Evolutionary conservation across 2,113 vertebrate species (phyloP).

Genomic region (Channa argus): DNA sequence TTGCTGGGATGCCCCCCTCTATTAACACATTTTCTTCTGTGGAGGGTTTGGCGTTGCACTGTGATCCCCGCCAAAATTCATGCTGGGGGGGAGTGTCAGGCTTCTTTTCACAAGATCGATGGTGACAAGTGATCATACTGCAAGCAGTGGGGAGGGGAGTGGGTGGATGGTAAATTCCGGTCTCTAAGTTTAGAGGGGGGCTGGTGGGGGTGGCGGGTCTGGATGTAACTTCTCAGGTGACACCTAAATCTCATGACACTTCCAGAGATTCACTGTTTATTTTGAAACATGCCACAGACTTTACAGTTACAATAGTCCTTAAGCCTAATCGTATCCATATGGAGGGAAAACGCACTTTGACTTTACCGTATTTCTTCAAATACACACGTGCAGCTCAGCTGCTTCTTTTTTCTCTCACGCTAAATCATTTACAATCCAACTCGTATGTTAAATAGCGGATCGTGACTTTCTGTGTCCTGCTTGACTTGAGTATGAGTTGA

Average conservation of each 20-base stretch:
- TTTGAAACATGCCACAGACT: conserved; percentile 72
- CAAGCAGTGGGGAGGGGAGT: conserved; percentile 24
- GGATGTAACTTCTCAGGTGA: conserved; percentile 76
- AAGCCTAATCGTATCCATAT: conserved; percentile 1
- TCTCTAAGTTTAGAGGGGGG: conserved; percentile 1
- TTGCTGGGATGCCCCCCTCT: conserved; percentile 46
- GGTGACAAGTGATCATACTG: conserved; percentile 70
- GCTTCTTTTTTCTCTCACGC: too few relatives aligned
- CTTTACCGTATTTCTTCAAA: not conserved
- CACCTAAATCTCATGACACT: conserved; percentile 75
- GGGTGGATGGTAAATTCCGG: conserved; percentile 62
- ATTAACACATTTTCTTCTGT: conserved; percentile 60
- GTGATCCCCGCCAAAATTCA: conserved; percentile 35
- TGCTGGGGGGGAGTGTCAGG: conserved; percentile 48
- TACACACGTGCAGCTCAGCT: not conserved
- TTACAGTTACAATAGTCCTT: conserved; percentile 40
- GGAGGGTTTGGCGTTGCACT: conserved; percentile 45
- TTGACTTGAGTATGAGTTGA: not conserved
- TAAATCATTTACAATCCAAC: not conserved
- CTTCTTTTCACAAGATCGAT: conserved; percentile 72
- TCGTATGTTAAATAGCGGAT: not conserved
- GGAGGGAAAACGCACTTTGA: conserved; percentile 48
- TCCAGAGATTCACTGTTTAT: conserved; percentile 72
- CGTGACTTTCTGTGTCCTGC: not conserved
- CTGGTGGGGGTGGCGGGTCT: not conserved